Percentiles rank a stretch among this genome's conserved stretches.
phyloP scores from a whole-genome alignment of 2,888 invertebrate genomes.

The Pristionchus mayeri region DNA sequence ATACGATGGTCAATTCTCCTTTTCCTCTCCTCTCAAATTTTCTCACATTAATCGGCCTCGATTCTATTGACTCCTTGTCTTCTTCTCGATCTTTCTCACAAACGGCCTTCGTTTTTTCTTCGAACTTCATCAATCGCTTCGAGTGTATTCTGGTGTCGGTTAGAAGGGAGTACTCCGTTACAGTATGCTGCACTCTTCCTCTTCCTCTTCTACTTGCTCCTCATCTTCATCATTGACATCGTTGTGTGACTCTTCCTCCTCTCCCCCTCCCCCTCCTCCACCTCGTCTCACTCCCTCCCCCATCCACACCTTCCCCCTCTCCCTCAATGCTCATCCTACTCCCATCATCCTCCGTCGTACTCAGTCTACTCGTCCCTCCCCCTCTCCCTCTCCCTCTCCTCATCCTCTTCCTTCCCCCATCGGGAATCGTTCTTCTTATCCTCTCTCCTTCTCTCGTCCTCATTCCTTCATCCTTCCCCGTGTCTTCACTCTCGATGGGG shows the following conservation, averaged over 20 bases:
- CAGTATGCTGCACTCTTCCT: neutral
- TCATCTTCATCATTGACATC: constrained; percentile 28
- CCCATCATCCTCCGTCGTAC: constrained; percentile 4
- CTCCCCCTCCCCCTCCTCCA: neutral
- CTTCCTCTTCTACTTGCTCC: neutral
- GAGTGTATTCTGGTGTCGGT: neutral
- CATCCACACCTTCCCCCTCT: neutral
- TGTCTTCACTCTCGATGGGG: neutral
- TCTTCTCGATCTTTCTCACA: neutral
- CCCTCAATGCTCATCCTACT: neutral
- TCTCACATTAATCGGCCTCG: neutral
- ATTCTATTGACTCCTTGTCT: neutral
- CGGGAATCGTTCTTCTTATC: neutral
- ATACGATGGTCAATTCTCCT: neutral
- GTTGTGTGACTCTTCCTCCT: constrained; percentile 6
- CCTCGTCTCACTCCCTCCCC: neutral
- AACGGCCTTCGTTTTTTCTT: neutral
- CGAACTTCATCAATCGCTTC: neutral
- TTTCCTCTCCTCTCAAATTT: neutral
- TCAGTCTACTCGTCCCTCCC: neutral
- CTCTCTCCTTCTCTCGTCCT: neutral
- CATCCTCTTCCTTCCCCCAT: neutral
- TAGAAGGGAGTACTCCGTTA: neutral
- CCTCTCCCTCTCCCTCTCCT: neutral
- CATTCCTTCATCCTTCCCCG: neutral